These are phyloP conservation scores for Pangasianodon hypophthalmus DNA, from an alignment of 2,113 vertebrate species.

Conservation along the genomic window DNA sequence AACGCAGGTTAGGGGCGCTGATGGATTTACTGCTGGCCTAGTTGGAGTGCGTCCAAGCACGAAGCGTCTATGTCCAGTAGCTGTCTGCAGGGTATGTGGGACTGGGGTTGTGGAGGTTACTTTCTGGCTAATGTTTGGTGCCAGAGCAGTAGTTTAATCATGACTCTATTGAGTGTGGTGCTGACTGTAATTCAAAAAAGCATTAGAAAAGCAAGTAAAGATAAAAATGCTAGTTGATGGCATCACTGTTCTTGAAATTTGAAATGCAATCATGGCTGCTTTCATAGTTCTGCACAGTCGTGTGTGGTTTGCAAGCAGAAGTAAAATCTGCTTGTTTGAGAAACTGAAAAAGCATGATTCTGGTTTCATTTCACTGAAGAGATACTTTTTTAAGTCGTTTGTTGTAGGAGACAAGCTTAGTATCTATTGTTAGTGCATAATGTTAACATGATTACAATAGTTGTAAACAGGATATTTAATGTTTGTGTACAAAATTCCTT, in stretches of 20 bases:
- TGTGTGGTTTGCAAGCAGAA: constrained; percentile 14
- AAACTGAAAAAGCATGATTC: constrained; percentile 13
- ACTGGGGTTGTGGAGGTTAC: background rate
- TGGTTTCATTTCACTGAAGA: constrained; percentile 9
- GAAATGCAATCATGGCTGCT: background rate
- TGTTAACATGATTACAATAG: constrained; percentile 25
- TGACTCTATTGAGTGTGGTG: background rate
- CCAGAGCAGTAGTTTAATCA: background rate
- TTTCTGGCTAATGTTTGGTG: background rate
- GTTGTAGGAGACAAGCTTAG: background rate
- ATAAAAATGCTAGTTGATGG: background rate
- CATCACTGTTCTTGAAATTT: background rate
- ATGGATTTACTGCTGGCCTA: background rate
- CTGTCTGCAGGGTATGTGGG: background rate
- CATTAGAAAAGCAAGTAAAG: background rate
- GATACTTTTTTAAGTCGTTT: background rate
- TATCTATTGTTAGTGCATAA: constrained; percentile 29
- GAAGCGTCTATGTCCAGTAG: background rate
- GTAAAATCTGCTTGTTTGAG: constrained; percentile 20
- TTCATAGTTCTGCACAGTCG: background rate
- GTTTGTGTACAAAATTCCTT: constrained; percentile 42
- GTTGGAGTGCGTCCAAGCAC: constrained; percentile 19
- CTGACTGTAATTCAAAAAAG: background rate
- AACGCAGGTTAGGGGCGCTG: background rate
- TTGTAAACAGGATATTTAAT: constrained; percentile 38